These are phyloP conservation scores for Triplophysa dalaica DNA, from an alignment of 2,113 vertebrate genomes.

Conservation along the genomic window DNA sequence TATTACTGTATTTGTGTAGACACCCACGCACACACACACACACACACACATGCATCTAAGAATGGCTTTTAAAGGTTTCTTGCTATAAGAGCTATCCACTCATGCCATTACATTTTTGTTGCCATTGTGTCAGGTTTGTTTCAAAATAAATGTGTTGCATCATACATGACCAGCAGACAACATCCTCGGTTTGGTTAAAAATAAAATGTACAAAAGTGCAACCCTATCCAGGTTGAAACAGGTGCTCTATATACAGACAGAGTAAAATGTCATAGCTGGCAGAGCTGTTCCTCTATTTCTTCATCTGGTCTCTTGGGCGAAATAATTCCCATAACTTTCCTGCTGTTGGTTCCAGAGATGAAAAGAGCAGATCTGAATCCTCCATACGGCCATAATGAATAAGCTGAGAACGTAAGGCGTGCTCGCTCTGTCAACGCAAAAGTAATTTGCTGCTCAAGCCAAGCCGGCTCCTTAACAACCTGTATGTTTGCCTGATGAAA, in stretches of 20 bases:
- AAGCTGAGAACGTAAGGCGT: conserved; percentile 32
- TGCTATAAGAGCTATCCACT: conserved; percentile 35
- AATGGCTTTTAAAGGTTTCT: neutral
- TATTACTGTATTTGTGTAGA: too few species aligned
- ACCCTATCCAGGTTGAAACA: conserved; percentile 66
- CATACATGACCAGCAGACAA: neutral
- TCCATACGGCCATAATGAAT: conserved; percentile 54
- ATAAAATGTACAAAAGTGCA: conserved; percentile 47
- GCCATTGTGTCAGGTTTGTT: neutral
- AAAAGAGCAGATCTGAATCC: conserved; percentile 50
- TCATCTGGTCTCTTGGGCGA: conserved; percentile 49
- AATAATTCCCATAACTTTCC: conserved; percentile 61
- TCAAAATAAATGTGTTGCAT: conserved; percentile 1
- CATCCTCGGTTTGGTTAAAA: neutral
- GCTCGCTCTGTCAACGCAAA: conserved; percentile 31
- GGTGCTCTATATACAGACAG: conserved; percentile 65
- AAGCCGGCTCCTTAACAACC: conserved; percentile 17
- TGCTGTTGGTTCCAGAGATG: conserved; percentile 59
- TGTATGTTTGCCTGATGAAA: conserved; percentile 33
- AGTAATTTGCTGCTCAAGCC: conserved; percentile 35
- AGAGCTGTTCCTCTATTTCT: conserved; percentile 53
- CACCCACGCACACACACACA: neutral
- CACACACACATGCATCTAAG: neutral
- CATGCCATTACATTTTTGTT: neutral
- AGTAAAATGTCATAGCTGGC: conserved; percentile 73